Conservation (phyloP, 2,113 vertebrate species). For the Onychostruthus taczanowskii region DNA sequence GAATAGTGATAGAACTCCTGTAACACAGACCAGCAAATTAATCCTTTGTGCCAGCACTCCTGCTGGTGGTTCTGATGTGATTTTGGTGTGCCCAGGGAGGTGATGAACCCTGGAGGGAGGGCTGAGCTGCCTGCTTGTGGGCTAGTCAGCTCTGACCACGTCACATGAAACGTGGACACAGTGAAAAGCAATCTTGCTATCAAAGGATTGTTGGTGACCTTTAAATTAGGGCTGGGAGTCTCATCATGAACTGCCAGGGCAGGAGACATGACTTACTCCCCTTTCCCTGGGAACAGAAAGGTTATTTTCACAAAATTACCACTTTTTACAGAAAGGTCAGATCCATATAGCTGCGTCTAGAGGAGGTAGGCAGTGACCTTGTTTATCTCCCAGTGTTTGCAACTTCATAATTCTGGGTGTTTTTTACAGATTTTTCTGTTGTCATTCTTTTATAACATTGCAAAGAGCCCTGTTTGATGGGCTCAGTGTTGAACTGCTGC, state of each 20-base stretch:
- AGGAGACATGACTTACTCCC: not conserved
- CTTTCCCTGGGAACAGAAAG: not conserved
- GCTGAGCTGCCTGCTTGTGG: not conserved
- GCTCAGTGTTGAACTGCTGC: not conserved
- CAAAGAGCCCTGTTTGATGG: not conserved
- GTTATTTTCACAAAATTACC: slow-evolving; percentile 47
- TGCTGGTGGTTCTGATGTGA: not conserved
- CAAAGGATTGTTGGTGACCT: slow-evolving; percentile 32
- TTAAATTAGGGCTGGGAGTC: slow-evolving; percentile 50
- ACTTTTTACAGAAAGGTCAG: slow-evolving; percentile 48
- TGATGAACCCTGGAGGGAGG: not conserved
- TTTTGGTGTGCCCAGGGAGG: not conserved
- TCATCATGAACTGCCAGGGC: slow-evolving; percentile 23
- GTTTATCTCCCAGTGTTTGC: not conserved
- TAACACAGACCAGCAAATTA: not conserved
- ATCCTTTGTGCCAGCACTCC: not conserved
- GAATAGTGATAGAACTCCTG: not conserved
- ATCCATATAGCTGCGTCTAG: not conserved
- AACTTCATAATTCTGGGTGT: not conserved
- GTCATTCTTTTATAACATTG: not conserved
- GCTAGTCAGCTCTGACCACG: not conserved
- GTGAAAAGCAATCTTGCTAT: slow-evolving; percentile 5
- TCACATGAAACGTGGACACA: not conserved
- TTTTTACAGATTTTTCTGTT: not conserved
- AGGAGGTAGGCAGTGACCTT: not conserved